Base-by-base conservation (phyloP, 2,797 vertebrate species). In the Molossus alvarezi region DNA sequence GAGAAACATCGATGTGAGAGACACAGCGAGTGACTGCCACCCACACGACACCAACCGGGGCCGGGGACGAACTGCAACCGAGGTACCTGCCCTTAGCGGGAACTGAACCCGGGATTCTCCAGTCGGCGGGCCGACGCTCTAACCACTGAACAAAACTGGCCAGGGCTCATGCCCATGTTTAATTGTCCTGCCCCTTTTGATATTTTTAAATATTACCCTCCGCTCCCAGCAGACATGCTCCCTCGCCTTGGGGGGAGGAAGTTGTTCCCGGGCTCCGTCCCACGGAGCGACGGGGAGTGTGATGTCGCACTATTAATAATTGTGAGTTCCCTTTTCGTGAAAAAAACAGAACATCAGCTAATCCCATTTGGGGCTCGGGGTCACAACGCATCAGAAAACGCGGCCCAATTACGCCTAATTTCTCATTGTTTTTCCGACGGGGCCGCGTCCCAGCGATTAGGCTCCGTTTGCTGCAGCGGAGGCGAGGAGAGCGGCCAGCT, bases 331-430 rank as follows among this genome's bases (percentile, higher is more conserved):
- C 95, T 95, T 97, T 98, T 92, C 25, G 90, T 96, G 12, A 91
- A 83, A 88, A 97, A 45, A 96, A 90, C 3, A 95, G 97, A 98
- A 95, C 92, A 93, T 87, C 77, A 18, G 94, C 96, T 91, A 89
- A 94, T 92, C 81, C 84, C 92, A 65, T 64, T 90, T 69, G 20
- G 64, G 72, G 82, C 79, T 62, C 45, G 0, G 86, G 94, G 89
- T 92, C 93, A 97, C 96, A 97, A 92, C 72, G 95, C 94, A 8
- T 90, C 93, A 96, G 98, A 97, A 98, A 98, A 98, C 94, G 97
- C 97, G 76, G n/a, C 92, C 95, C 97, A 98, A 98, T 98, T 97
- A 97, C 53, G 72, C 97, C 90, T 96, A 83, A 98, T 98, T 98
- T 98, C 98, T 98, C 97, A 94, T 95, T 98, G 98, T 97, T 97